These are phyloP conservation scores for Danaus plexippus DNA, from an alignment of 1,140 invertebrate species.

Conservation along the genomic window DNA sequence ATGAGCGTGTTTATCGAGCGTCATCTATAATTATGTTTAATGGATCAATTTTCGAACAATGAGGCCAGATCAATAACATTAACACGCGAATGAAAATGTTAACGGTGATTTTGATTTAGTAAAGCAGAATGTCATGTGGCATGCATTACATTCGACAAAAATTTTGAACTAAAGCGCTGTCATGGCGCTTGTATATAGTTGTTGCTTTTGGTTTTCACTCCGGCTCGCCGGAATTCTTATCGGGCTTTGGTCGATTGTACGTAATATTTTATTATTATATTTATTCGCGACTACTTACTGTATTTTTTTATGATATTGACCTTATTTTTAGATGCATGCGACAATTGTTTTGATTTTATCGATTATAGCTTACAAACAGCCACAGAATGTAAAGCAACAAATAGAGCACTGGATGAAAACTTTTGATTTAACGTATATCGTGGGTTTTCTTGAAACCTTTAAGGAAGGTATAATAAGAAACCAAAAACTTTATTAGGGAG, in stretches of 20 bases:
- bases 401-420: conserved; percentile 30
- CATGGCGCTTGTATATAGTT: conserved; percentile 61
- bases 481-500: background rate
- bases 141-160: too few species aligned
- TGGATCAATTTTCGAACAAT: conserved; percentile 3
- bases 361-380: conserved; percentile 28
- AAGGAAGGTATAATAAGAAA: conserved; percentile 25
- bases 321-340: conserved; percentile 39
- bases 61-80: conserved; percentile 12
- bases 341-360: conserved; percentile 26
- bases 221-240: conserved; percentile 56
- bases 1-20: background rate
- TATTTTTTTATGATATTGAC: conserved; percentile 3
- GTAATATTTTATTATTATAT: conserved; percentile 7
- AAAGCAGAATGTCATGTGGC: too few species aligned
- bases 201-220: conserved; percentile 62
- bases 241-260: conserved; percentile 47
- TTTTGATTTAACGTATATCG: conserved; percentile 38
- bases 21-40: conserved; percentile 1
- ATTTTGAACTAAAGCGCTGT: background rate
- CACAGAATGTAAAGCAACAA: conserved; percentile 29
- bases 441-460: conserved; percentile 30
- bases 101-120: too few species aligned
- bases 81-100: conserved; percentile 5
- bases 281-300: background rate